These are phyloP conservation scores for Anisognathus igniventris DNA, from an alignment of 2,797 vertebrate species.

Conservation along the genomic window DNA sequence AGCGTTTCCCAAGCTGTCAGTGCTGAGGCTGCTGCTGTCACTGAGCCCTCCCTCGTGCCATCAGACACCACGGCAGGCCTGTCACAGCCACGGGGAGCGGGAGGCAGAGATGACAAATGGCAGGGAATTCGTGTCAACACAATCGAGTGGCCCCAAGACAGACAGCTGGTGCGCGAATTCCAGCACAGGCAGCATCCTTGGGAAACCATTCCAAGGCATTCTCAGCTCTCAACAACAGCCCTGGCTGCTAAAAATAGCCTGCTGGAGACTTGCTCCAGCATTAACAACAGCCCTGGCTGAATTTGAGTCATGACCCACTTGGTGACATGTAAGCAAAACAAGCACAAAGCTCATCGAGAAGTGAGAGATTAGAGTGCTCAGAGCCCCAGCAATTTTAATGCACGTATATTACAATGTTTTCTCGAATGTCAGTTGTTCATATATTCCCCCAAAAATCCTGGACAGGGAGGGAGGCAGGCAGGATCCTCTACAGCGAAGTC, in stretches of 20 bases:
- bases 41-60: constrained; percentile 1
- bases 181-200: constrained; percentile 9
- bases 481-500: background rate
- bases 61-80: constrained; percentile 47
- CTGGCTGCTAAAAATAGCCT: constrained; percentile 39
- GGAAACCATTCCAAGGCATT: constrained; percentile 53
- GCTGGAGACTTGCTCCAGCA: background rate
- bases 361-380: background rate
- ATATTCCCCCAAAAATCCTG: background rate
- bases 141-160: constrained; percentile 55
- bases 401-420: background rate
- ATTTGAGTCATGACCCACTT: constrained; percentile 46
- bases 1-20: constrained; percentile 2
- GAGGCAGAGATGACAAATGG: constrained; percentile 61
- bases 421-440: background rate
- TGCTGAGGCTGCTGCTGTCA: constrained; percentile 12
- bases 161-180: constrained; percentile 62
- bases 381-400: background rate
- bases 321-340: constrained; percentile 16
- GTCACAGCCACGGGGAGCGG: constrained; percentile 29
- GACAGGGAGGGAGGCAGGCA: background rate
- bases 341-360: constrained; percentile 13
- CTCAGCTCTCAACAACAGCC: constrained; percentile 47
- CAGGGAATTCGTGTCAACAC: constrained; percentile 61
- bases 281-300: constrained; percentile 3